phyloP scores from a whole-genome alignment of 2,113 vertebrate species.

The Dromiciops gliroides region DNA sequence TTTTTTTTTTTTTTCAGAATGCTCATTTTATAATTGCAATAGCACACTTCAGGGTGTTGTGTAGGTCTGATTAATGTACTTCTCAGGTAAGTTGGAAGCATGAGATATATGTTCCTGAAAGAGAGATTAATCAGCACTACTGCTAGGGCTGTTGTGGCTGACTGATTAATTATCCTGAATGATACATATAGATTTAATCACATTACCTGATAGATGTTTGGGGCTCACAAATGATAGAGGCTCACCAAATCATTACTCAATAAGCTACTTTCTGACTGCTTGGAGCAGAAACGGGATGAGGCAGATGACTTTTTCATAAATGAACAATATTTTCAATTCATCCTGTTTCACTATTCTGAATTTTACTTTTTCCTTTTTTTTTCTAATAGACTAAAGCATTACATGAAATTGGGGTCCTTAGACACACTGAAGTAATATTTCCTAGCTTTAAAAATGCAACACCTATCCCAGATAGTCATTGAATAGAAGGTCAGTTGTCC shows the following conservation, averaged over 20 bases:
- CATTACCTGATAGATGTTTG: conserved; percentile 71
- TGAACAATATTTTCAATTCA: conserved; percentile 5
- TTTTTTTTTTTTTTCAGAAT: conserved; percentile 51
- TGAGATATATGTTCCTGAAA: conserved; percentile 74
- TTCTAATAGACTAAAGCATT: not conserved
- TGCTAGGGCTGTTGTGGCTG: conserved; percentile 38
- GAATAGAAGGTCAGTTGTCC: conserved; percentile 32
- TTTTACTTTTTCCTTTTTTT: conserved; percentile 28
- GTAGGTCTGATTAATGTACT: conserved; percentile 76
- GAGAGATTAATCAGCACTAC: conserved; percentile 79
- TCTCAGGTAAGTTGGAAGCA: conserved; percentile 75
- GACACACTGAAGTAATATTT: not conserved
- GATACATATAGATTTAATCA: conserved; percentile 80
- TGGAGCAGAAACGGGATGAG: conserved; percentile 50
- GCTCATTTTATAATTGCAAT: conserved; percentile 52
- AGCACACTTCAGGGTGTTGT: conserved; percentile 37
- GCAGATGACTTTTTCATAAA: conserved; percentile 27
- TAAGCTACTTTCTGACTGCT: conserved; percentile 67
- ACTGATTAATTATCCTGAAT: conserved; percentile 82
- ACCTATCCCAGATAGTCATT: conserved; percentile 28
- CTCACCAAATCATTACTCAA: conserved; percentile 68
- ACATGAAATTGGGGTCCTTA: not conserved
- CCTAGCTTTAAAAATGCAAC: conserved; percentile 16
- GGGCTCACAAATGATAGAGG: conserved; percentile 42
- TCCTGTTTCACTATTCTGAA: conserved; percentile 46